A percentile compares a stretch with the other conserved stretches of the same genome.
phyloP scores from a whole-genome alignment of 2,797 vertebrate species.

The Pipistrellus pygmaeus region DNA sequence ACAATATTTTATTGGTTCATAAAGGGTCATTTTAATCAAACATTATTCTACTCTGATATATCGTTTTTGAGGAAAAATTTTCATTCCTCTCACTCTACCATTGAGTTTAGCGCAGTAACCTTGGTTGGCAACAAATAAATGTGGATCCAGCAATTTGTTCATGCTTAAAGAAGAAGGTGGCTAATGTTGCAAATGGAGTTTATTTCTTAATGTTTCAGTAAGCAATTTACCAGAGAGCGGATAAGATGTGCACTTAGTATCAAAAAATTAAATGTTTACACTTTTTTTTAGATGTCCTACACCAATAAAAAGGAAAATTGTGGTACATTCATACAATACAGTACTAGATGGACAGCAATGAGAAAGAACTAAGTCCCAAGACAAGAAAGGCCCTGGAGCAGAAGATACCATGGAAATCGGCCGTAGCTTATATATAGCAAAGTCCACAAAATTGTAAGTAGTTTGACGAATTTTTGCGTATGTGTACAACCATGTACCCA shows the following conservation, averaged over 20 bases:
- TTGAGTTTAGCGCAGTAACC: neutral
- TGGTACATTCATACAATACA: neutral
- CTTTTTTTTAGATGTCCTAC: neutral
- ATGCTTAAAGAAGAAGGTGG: neutral
- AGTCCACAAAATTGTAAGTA: neutral
- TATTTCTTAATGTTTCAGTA: neutral
- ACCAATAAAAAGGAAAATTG: neutral
- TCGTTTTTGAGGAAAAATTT: neutral
- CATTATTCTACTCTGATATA: neutral
- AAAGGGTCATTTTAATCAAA: neutral
- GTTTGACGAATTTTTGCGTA: neutral
- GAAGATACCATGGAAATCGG: neutral
- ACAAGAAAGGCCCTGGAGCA: neutral
- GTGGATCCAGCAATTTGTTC: neutral
- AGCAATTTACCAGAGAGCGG: neutral
- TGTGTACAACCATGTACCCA: neutral
- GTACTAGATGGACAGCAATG: neutral
- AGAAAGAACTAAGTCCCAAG: neutral
- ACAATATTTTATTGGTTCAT: neutral
- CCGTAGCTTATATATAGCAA: neutral
- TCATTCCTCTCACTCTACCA: neutral
- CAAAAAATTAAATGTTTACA: neutral
- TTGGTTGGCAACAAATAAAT: neutral
- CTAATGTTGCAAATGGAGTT: neutral
- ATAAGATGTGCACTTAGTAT: neutral